Conservation (phyloP, 2,888 invertebrate genomes). For the Megastigmus dorsalis region DNA sequence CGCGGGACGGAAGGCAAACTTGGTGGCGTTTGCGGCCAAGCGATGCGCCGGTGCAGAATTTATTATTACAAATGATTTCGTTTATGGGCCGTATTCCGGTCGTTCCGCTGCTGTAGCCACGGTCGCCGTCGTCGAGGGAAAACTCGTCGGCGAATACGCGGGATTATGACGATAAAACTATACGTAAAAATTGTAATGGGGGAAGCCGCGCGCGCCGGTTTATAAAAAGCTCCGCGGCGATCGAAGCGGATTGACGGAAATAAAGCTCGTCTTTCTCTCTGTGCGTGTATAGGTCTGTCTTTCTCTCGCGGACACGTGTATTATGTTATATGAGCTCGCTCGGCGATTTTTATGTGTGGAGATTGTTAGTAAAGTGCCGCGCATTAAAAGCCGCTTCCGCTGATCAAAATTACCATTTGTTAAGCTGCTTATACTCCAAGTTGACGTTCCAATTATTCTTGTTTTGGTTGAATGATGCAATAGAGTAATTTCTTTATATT, state of each 20-base stretch:
- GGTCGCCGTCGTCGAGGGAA: background rate
- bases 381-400: background rate
- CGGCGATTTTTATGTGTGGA: background rate
- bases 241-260: constrained; percentile 13
- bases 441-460: too few relatives aligned
- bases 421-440: background rate
- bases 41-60: constrained; percentile 9
- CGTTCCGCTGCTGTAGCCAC: background rate
- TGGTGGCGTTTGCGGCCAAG: background rate
- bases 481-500: too few relatives aligned
- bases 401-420: background rate
- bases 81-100: constrained; percentile 48
- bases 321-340: background rate
- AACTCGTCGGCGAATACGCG: background rate
- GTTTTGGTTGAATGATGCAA: too few relatives aligned
- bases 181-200: constrained; percentile 45
- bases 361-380: constrained; percentile 7
- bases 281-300: too few relatives aligned
- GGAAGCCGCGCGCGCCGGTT: background rate
- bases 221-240: background rate
- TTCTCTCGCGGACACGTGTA: background rate
- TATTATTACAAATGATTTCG: constrained; percentile 50
- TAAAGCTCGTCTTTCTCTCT: constrained; percentile 7
- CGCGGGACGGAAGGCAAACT: constrained; percentile 5
- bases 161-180: constrained; percentile 13